phyloP scores from a whole-genome alignment of 2,113 vertebrate genomes.

The Geococcyx californianus region DNA sequence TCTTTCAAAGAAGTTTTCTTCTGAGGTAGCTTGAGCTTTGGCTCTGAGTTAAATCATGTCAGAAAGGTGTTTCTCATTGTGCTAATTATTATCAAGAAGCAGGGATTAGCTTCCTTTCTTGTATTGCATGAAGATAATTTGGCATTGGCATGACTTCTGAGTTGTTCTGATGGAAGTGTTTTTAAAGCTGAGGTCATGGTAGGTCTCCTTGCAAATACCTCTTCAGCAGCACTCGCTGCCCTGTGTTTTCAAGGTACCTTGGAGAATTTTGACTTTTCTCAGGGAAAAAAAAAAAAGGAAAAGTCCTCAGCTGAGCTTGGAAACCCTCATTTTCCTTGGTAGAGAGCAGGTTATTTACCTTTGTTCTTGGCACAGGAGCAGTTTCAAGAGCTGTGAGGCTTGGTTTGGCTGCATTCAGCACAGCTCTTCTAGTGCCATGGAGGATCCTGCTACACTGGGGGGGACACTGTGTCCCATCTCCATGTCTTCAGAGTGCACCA shows the following conservation, averaged over 20 bases:
- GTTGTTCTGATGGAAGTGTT: constrained; percentile 13
- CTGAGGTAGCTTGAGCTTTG: background rate
- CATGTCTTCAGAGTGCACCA: background rate
- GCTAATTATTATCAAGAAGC: constrained; percentile 33
- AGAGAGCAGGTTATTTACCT: constrained; percentile 69
- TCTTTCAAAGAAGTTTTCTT: background rate
- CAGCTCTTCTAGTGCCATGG: background rate
- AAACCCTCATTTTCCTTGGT: constrained; percentile 30
- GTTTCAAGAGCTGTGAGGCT: background rate
- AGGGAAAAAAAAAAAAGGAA: background rate
- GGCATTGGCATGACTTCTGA: constrained; percentile 30
- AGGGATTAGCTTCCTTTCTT: constrained; percentile 17
- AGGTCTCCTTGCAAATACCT: constrained; percentile 45
- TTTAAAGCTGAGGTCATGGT: constrained; percentile 55
- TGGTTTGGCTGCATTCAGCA: constrained; percentile 1
- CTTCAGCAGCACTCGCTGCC: constrained; percentile 16
- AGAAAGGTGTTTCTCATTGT: constrained; percentile 52
- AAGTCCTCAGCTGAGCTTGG: constrained; percentile 49
- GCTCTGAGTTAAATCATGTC: background rate
- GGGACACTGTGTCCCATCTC: background rate
- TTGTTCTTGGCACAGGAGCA: constrained; percentile 35
- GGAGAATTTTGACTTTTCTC: constrained; percentile 38
- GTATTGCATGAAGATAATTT: constrained; percentile 32
- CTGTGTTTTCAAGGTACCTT: constrained; percentile 27
- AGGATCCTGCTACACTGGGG: background rate